Evolutionary conservation across 2,113 vertebrate species (phyloP), one percentile per base, ranked within the genome.

Genomic region (Chitala chitala): DNA sequence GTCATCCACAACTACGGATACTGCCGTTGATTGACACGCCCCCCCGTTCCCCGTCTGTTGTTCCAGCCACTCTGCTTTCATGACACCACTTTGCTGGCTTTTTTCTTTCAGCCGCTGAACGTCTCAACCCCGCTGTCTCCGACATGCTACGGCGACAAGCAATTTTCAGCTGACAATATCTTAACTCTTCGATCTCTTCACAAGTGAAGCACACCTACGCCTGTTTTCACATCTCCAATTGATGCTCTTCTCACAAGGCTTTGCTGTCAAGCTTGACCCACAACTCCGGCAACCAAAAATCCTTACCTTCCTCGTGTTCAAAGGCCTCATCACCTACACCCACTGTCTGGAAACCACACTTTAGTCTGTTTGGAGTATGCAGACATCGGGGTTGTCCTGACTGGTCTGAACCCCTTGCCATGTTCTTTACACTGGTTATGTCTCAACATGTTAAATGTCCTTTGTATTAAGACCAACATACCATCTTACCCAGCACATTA

Each of bases 391-490:
- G 26, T 59, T 59, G 33, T 36, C 24, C 31, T 33, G 29, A 17
- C 56, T 59, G 29, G 15, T 15, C 29, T 31, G 26, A 36, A n/a
- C n/a, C n/a, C n/a, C n/a, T n/a, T n/a, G n/a, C n/a, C n/a, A n/a
- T 31, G 33, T 56, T 29, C 55, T 58, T 58, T 58, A 58, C 55
- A 58, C 31, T n/a, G n/a, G n/a, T n/a, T n/a, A n/a, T n/a, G n/a
- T n/a, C n/a, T n/a, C n/a, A n/a, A n/a, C n/a, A n/a, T n/a, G n/a
- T n/a, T n/a, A n/a, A n/a, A n/a, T n/a, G n/a, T n/a, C n/a, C n/a
- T n/a, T n/a, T n/a, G n/a, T n/a, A n/a, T n/a, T n/a, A n/a, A n/a
- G n/a, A n/a, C n/a, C n/a, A n/a, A n/a, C n/a, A n/a, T n/a, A n/a
- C n/a, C n/a, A n/a, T n/a, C n/a, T n/a, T n/a, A n/a, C n/a, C n/a